Percentiles rank a stretch among this genome's conserved stretches.
Evolutionary conservation across 2,797 vertebrate genomes (phyloP).

Genomic region (Bradypodion pumilum): DNA sequence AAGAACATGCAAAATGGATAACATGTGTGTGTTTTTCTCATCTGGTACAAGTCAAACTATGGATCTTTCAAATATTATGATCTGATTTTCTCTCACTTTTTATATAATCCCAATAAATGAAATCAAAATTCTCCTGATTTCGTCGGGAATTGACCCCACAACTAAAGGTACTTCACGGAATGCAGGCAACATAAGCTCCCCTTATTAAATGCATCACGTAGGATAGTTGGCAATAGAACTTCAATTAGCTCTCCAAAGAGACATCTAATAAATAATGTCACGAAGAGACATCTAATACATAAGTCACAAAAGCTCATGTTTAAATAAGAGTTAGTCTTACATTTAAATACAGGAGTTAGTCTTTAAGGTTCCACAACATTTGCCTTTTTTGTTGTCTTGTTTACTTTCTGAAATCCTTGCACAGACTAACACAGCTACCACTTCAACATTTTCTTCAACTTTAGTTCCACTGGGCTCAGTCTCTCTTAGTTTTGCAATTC

Average conservation of each 20-base stretch:
- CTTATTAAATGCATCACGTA: background rate
- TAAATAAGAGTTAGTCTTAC: too few relatives aligned
- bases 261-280: too few relatives aligned
- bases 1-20: background rate
- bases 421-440: too few relatives aligned
- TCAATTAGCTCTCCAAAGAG: background rate
- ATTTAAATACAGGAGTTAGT: too few relatives aligned
- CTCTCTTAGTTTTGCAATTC: background rate
- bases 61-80: background rate
- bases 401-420: too few relatives aligned
- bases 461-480: background rate
- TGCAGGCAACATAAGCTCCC: background rate
- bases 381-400: too few relatives aligned
- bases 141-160: background rate
- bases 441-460: background rate
- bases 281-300: too few relatives aligned
- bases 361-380: too few relatives aligned
- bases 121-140: background rate
- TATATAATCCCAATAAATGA: background rate
- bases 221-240: background rate
- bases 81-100: constrained; percentile 2
- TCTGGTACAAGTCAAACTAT: background rate
- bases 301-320: too few relatives aligned
- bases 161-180: background rate
- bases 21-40: too few relatives aligned